phyloP scores from a whole-genome alignment of 1,140 invertebrate genomes.

The Euglossa dilemma region DNA sequence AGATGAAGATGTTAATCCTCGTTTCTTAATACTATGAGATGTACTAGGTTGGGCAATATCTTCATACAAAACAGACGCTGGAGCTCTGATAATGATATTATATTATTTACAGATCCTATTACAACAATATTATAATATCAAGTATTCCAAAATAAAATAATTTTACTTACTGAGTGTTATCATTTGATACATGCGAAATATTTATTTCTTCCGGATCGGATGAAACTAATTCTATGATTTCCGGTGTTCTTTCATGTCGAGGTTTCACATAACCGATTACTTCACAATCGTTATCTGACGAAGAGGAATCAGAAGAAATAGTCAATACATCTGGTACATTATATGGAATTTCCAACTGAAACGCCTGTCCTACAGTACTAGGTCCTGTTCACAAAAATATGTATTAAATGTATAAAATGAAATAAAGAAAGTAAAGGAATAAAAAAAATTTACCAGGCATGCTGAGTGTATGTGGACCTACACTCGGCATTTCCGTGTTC shows the following conservation, averaged over 20 bases:
- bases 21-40: conserved; percentile 38
- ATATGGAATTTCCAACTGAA: conserved; percentile 53
- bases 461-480: conserved; percentile 61
- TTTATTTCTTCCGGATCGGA: conserved; percentile 72
- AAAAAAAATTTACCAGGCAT: conserved; percentile 67
- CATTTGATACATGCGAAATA: conserved; percentile 38
- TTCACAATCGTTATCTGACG: conserved; percentile 73
- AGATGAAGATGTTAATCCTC: conserved; percentile 9
- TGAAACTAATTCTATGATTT: conserved; percentile 81
- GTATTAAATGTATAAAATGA: background rate
- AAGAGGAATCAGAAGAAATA: conserved; percentile 71
- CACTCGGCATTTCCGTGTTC: conserved; percentile 57
- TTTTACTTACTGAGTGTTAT: conserved; percentile 50
- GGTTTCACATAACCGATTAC: conserved; percentile 83
- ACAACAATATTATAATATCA: background rate
- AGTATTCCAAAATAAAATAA: background rate
- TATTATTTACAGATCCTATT: background rate
- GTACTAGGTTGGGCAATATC: conserved; percentile 52
- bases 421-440: background rate
- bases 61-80: background rate
- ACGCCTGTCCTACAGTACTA: conserved; percentile 69
- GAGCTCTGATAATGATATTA: conserved; percentile 28
- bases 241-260: conserved; percentile 82
- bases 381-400: conserved; percentile 62
- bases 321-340: conserved; percentile 65